Base-by-base conservation (phyloP, 2,797 vertebrate genomes). In the Pitangus sulphuratus region DNA sequence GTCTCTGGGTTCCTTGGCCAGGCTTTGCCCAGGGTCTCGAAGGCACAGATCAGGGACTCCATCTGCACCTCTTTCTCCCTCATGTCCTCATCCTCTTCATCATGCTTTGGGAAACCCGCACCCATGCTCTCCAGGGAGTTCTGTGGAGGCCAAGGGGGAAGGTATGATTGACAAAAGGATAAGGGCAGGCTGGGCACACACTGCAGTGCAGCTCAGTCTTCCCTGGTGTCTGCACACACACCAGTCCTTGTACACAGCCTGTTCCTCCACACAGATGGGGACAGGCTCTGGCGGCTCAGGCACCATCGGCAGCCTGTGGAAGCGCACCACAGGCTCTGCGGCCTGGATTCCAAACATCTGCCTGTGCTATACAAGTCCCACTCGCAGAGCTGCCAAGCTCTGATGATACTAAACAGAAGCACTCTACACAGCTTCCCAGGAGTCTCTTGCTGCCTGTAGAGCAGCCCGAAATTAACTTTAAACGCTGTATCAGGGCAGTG, bases 1-100 rank as follows among this genome's bases (percentile, higher is more conserved):
- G 99, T 99, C 77, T 98, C 97, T 0, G 57, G 89, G 42, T 96
- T 99, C 91, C 97, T 98, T 1, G 99, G 99, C 99, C 99, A 99
- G 40, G 98, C 97, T 97, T 99, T 99, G 78, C 99, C 99, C 45
- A 99, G 97, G 47, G 98, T 98, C 96, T 99, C 99, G 2, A 99
- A 99, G 95, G 99, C 99, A 96, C 99, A 99, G 62, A 99, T 97
- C 84, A 99, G 88, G 79, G 98, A 98, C 70, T 99, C 99, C 39
- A 98, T 98, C 96, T 98, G 98, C 90, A 99, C 96, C 91, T 99
- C 99, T 54, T 98, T 98, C 96, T 98, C 98, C 92, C 98, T 99
- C 78, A 92, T 96, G 20, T 99, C 98, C 47, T 97, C 98, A 0
- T 98, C 98, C 17, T 98, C 97, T 4, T 98, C 98, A 0, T 99